Evolutionary conservation across 2,888 invertebrate genomes (phyloP).

Genomic region (Coleophora deauratella): DNA sequence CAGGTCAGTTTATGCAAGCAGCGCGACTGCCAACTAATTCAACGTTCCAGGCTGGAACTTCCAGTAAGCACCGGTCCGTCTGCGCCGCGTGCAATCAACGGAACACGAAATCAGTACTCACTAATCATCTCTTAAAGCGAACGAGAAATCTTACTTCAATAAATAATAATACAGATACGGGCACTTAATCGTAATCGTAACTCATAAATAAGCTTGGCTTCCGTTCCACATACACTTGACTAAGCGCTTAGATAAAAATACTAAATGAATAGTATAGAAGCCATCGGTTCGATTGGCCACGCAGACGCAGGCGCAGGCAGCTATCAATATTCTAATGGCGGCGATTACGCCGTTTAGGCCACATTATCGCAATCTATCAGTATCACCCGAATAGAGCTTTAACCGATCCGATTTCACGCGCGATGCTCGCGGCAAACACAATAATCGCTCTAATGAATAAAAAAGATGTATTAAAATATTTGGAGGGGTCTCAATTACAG

Average conservation of each 20-base stretch:
- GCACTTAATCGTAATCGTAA: conserved; percentile 18
- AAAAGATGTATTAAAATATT: conserved; percentile 27
- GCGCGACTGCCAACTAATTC: too few relatives aligned
- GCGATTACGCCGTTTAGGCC: conserved; percentile 36
- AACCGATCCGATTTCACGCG: conserved; percentile 61
- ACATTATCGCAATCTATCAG: conserved; percentile 38
- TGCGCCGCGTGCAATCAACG: too few relatives aligned
- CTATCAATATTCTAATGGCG: conserved; percentile 11
- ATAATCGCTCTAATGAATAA: conserved; percentile 58
- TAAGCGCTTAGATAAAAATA: not conserved
- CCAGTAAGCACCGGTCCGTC: too few relatives aligned
- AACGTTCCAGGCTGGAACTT: too few relatives aligned
- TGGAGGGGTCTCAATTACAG: conserved; percentile 27
- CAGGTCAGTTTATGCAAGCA: too few relatives aligned
- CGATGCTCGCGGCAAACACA: conserved; percentile 43
- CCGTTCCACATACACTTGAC: conserved; percentile 2
- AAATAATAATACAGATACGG: conserved; percentile 7
- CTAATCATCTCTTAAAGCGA: too few relatives aligned
- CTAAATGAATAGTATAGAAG: conserved; percentile 26
- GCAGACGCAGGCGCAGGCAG: too few relatives aligned
- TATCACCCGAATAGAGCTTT: conserved; percentile 35
- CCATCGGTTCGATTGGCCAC: conserved; percentile 37
- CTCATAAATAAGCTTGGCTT: conserved; percentile 5
- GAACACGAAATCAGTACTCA: too few relatives aligned
- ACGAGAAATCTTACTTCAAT: not conserved